Percentiles rank a stretch among this genome's conserved stretches.
These are phyloP conservation scores for Fulmarus glacialis DNA, from an alignment of 2,113 vertebrate genomes.

Conservation along the genomic window DNA sequence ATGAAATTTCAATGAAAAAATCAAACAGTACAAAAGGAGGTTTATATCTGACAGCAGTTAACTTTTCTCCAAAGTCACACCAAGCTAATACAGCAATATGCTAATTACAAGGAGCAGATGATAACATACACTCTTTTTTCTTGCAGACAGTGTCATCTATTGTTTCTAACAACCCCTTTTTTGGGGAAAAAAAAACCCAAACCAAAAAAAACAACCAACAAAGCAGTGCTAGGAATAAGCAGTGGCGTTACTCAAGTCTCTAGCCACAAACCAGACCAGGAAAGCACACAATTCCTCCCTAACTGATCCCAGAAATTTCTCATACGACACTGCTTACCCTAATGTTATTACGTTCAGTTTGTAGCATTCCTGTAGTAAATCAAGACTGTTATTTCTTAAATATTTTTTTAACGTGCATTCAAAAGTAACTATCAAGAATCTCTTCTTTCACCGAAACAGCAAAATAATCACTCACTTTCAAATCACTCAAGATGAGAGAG, in stretches of 20 bases:
- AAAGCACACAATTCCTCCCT: fast-evolving
- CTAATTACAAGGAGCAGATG: neutral
- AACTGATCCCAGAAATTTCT: neutral
- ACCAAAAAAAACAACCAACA: too few species aligned
- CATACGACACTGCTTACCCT: fast-evolving
- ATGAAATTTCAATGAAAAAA: fast-evolving
- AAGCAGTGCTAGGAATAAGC: neutral
- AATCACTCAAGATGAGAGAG: neutral
- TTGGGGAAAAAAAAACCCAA: neutral
- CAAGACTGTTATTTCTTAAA: neutral
- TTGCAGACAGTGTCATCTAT: neutral
- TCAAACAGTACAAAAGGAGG: neutral
- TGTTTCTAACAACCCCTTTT: neutral
- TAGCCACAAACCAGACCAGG: neutral
- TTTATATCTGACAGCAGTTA: fast-evolving
- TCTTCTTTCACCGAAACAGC: neutral
- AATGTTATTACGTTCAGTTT: fast-evolving
- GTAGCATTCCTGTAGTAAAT: neutral
- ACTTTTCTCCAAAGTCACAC: fast-evolving
- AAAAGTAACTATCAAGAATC: neutral
- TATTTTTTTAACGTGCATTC: neutral
- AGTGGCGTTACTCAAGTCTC: fast-evolving
- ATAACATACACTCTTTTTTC: neutral
- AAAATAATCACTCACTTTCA: neutral
- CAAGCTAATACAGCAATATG: neutral